Conservation (phyloP, 2,113 vertebrate species). For the Helogale parvula region DNA sequence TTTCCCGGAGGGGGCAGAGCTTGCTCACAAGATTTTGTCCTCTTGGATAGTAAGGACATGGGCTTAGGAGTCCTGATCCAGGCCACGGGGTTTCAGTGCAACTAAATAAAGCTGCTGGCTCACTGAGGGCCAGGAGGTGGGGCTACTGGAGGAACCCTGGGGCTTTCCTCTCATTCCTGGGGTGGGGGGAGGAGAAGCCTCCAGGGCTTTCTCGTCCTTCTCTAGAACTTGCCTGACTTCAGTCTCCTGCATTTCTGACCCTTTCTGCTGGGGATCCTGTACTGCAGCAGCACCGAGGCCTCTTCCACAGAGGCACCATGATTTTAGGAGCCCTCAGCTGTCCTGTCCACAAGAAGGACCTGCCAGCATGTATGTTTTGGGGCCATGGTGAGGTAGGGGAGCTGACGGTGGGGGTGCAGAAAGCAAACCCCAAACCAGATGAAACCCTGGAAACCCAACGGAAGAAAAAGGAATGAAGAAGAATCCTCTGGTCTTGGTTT, state of each 20-base stretch:
- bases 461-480: not conserved
- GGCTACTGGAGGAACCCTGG: conserved; percentile 48
- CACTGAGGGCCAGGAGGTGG: not conserved
- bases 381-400: not conserved
- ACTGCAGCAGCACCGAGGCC: not conserved
- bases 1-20: conserved; percentile 33
- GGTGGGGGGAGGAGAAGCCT: not conserved
- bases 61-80: not conserved
- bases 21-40: conserved; percentile 60
- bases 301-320: not conserved
- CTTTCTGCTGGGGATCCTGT: not conserved
- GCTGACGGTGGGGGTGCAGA: too few species aligned
- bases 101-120: conserved; percentile 76
- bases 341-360: not conserved
- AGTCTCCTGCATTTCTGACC: not conserved
- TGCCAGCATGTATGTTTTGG: not conserved
- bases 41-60: conserved; percentile 4
- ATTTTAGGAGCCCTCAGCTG: not conserved
- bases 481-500: not conserved
- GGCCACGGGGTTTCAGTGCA: conserved; percentile 37
- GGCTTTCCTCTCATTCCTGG: conserved; percentile 69
- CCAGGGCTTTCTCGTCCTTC: not conserved
- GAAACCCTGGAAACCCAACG: not conserved
- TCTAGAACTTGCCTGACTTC: not conserved
- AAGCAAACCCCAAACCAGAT: not conserved